Evolutionary conservation across 2,113 vertebrate species (phyloP), one percentile per base, ranked within the genome.

Genomic region (Oryzias melastigma): DNA sequence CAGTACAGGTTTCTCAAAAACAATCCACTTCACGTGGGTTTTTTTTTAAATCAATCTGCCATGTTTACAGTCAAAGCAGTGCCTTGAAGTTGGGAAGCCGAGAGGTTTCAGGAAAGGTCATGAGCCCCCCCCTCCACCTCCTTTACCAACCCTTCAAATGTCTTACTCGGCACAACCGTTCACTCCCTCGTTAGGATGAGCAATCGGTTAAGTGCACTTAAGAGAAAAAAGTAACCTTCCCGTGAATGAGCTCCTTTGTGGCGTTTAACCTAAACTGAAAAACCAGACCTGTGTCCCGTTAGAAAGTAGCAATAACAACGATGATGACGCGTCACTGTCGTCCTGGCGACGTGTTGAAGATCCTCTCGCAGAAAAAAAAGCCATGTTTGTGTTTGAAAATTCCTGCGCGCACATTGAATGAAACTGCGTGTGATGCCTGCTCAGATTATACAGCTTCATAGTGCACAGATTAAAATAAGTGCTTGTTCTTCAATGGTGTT

Each of bases 31-130:
- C 62, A 62, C 44, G 75, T 82, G 71, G 71, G 66, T 62, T 55
- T 2, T 72, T 52, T 65, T 74, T 46, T 82, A 51, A 68, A 77
- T 84, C 70, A 78, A 76, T 85, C 82, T 86, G 84, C 78, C 87
- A 85, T 89, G 91, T 91, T 91, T 91, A 90, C 87, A 87, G 83
- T 86, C 81, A 35, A 85, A 86, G 88, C 85, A 91, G 91, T 93
- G 92, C 92, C 92, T 93, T 93, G 91, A 85, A 90, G 54, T 80
- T 69, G 58, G 82, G 67, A 87, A 67, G 61, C 51, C 40, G 29
- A 73, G 45, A 72, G 45, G 50, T 75, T 76, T 63, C 25, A 53
- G 27, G 75, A 75, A 71, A 22, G 29, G 42, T 71, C 71, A 17
- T 65, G 51, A 70, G 42, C 55, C 44, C 52, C 19, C 47, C 5